Percentiles rank a stretch among this genome's conserved stretches.
phyloP scores from a whole-genome alignment of 2,797 vertebrate species.

The Syngnathus acus region DNA sequence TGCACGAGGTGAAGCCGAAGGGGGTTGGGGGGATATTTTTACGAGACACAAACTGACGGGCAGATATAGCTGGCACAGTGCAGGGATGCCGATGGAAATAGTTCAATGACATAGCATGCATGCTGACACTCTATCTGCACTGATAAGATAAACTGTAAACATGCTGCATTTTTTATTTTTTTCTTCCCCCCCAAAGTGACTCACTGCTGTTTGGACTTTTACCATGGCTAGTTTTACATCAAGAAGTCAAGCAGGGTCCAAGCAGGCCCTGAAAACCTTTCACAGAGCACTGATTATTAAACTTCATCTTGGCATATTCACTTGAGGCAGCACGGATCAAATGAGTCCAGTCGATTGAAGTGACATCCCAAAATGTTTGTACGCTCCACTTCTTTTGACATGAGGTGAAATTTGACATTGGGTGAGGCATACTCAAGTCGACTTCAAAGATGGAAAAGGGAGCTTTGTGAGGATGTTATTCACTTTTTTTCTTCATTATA shows the following conservation, averaged over 20 bases:
- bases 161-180: constrained; percentile 3
- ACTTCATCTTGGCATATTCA: constrained; percentile 17
- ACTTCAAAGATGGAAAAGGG: constrained; percentile 10
- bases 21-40: constrained; percentile 40
- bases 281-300: constrained; percentile 29
- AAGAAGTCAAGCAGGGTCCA: constrained; percentile 22
- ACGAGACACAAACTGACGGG: constrained; percentile 23
- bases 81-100: constrained; percentile 39
- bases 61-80: constrained; percentile 33
- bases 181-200: constrained; percentile 16
- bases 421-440: constrained; percentile 13
- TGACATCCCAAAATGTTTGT: constrained; percentile 15
- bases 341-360: constrained; percentile 17
- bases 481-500: too few relatives aligned
- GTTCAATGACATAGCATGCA: constrained; percentile 37
- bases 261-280: constrained; percentile 25
- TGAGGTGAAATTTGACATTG: constrained; percentile 19
- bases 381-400: constrained; percentile 25
- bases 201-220: constrained; percentile 8
- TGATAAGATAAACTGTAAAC: constrained; percentile 19
- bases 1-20: constrained; percentile 26
- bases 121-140: constrained; percentile 26
- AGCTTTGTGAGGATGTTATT: background rate
- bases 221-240: constrained; percentile 12
- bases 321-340: constrained; percentile 28